Conservation (phyloP, 2,113 vertebrate genomes). For the Haemorhous mexicanus region DNA sequence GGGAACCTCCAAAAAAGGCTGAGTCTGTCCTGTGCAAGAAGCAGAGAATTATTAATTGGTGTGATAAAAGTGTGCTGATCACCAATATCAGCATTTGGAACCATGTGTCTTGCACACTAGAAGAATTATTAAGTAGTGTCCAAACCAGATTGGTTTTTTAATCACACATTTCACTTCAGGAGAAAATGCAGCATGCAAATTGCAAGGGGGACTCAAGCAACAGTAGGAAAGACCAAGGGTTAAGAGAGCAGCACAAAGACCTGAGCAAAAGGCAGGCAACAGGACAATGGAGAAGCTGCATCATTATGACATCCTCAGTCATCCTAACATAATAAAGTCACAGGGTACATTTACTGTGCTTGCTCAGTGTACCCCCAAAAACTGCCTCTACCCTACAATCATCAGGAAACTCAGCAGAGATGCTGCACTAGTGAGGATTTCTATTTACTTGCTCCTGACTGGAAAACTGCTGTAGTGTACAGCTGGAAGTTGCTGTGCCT, state of each 20-base stretch:
- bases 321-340: not conserved
- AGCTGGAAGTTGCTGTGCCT: not conserved
- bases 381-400: not conserved
- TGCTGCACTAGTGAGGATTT: not conserved
- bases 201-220: not conserved
- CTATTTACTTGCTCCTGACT: not conserved
- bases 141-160: not conserved
- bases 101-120: rapidly evolving
- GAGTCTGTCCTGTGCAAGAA: not conserved
- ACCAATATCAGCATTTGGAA: not conserved
- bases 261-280: not conserved
- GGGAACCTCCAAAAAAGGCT: not conserved
- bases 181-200: not conserved
- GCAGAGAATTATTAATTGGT: not conserved
- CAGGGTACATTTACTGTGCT: rapidly evolving
- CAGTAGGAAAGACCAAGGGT: not conserved
- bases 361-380: not conserved
- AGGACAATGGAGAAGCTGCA: not conserved
- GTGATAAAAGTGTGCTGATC: not conserved
- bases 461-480: not conserved
- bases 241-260: not conserved
- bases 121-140: not conserved
- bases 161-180: not conserved
- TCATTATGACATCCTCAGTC: rapidly evolving
- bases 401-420: not conserved